These are phyloP conservation scores for Drosophila neutralis DNA, from an alignment of 2,888 invertebrate species.

Conservation along the genomic window DNA sequence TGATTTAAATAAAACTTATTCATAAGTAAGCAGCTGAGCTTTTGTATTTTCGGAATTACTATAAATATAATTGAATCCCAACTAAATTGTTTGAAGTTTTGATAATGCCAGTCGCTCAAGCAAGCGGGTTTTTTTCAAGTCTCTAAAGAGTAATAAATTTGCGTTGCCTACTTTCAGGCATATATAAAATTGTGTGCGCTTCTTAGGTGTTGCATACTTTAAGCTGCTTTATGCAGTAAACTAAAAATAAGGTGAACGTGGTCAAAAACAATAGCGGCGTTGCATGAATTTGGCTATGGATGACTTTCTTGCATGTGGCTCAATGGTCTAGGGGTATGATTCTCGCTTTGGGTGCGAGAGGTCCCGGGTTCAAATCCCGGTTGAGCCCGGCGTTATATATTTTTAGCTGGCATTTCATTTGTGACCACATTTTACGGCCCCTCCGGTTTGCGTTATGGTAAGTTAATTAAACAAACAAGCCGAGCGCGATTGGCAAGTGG, in stretches of 20 bases:
- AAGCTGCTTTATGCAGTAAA: constrained; percentile 5
- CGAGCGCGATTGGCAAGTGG: constrained; percentile 56
- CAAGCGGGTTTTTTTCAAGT: background rate
- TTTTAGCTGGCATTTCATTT: constrained; percentile 25
- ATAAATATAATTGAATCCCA: background rate
- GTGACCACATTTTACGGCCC: constrained; percentile 15
- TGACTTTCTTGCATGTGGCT: constrained; percentile 68
- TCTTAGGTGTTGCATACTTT: constrained; percentile 53
- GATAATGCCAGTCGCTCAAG: background rate
- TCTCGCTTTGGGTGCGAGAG: constrained; percentile 85
- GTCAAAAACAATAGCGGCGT: constrained; percentile 34
- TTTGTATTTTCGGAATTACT: background rate
- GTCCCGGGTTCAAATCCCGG: constrained; percentile 85
- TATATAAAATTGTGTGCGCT: background rate
- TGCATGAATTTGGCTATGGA: constrained; percentile 7
- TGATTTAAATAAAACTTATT: constrained; percentile 38
- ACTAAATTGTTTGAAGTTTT: background rate
- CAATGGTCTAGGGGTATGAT: constrained; percentile 85
- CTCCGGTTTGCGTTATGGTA: constrained; percentile 18
- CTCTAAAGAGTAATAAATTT: background rate
- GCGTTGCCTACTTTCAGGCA: constrained; percentile 36
- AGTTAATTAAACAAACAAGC: constrained; percentile 69
- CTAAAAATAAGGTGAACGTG: constrained; percentile 53
- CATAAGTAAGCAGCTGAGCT: constrained; percentile 18
- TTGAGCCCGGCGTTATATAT: constrained; percentile 78